These are phyloP conservation scores for Clarias macrocephalus DNA, from an alignment of 2,113 vertebrate species.

Conservation along the genomic window DNA sequence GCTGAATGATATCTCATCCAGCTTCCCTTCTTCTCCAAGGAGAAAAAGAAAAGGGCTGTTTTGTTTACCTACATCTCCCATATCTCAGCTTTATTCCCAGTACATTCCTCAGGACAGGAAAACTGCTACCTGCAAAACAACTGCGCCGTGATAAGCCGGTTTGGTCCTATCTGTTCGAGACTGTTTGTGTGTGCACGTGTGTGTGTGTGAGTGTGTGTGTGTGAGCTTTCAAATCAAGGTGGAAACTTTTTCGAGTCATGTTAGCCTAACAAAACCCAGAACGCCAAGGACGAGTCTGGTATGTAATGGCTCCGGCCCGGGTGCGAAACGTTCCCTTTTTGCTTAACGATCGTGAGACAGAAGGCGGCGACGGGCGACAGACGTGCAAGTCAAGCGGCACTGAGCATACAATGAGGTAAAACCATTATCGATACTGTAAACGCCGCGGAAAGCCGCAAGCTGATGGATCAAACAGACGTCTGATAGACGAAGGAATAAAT, in stretches of 20 bases:
- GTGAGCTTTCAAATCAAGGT: constrained; percentile 21
- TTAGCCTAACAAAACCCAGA: constrained; percentile 67
- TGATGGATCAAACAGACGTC: background rate
- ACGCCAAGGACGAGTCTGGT: background rate
- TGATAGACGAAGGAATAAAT: background rate
- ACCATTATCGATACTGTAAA: background rate
- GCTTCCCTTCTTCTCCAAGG: background rate
- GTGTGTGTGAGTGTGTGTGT: no score
- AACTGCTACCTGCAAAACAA: constrained; percentile 25
- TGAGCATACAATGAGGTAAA: constrained; percentile 36
- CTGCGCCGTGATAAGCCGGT: background rate
- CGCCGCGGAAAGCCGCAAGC: background rate
- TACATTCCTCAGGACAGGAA: background rate
- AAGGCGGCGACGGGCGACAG: background rate
- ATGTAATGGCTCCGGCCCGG: background rate
- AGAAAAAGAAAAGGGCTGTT: constrained; percentile 28
- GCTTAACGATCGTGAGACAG: background rate
- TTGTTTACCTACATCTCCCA: constrained; percentile 4
- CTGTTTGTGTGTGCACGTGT: background rate
- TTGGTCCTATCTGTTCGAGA: background rate
- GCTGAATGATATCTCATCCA: background rate
- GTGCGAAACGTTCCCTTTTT: background rate
- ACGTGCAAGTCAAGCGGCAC: background rate
- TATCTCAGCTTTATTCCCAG: constrained; percentile 29
- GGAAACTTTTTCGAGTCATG: constrained; percentile 70